phyloP scores from a whole-genome alignment of 2,113 vertebrate genomes.

The Xiphias gladius region DNA sequence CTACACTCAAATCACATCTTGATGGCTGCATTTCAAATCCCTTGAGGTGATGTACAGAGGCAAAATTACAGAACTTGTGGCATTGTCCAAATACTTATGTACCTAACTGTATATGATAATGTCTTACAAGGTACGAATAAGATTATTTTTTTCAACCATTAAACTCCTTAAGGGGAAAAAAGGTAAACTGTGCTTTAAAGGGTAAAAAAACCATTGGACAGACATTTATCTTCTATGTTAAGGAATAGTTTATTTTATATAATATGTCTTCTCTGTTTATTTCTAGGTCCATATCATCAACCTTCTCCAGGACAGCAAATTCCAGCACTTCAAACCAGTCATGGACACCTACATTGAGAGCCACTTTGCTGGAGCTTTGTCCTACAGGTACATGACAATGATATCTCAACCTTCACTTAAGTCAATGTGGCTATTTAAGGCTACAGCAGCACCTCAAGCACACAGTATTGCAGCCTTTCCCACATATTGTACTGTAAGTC shows the following conservation, averaged over 20 bases:
- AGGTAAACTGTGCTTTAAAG: not conserved
- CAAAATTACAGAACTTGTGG: too few relatives aligned
- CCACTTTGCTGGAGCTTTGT: constrained; percentile 97
- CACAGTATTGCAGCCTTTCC: not conserved
- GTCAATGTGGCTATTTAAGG: not conserved
- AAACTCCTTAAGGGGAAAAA: not conserved
- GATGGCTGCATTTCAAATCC: too few relatives aligned
- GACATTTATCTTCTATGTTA: not conserved
- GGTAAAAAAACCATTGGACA: not conserved
- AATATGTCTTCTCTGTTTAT: not conserved
- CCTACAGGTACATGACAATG: constrained; percentile 90
- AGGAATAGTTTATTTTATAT: not conserved
- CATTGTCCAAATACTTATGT: too few relatives aligned
- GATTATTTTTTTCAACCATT: not conserved
- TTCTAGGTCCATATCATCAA: constrained; percentile 97
- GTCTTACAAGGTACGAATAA: not conserved
- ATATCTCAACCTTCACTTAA: not conserved
- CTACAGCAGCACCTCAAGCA: not conserved
- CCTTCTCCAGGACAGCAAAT: constrained; percentile 98
- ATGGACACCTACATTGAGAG: constrained; percentile 99
- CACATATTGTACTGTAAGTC: constrained; percentile 34
- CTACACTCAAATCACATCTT: too few relatives aligned
- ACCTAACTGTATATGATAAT: not conserved
- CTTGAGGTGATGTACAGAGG: too few relatives aligned
- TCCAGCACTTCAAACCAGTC: constrained; percentile 98